Evolutionary conservation across 2,888 invertebrate genomes (phyloP), one percentile per base, ranked within the genome.

Genomic region (Cerceris ruficornis): DNA sequence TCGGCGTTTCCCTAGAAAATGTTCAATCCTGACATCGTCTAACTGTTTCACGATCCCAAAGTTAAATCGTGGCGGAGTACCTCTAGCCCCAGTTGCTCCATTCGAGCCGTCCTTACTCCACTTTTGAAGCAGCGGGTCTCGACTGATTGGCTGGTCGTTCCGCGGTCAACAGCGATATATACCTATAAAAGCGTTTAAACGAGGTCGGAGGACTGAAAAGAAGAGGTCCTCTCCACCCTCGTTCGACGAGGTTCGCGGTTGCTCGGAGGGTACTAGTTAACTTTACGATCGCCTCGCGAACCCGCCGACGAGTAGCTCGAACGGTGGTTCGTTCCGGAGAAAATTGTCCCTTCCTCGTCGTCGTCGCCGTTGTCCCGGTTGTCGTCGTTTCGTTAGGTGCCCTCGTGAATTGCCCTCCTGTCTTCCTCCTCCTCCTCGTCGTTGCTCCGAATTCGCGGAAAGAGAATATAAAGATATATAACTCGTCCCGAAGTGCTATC

Each of bases 261-360:
- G 71, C 81, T 82, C 80, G 69, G 83, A 84, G 83, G 77, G 80
- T 84, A 84, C 87, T 87, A 86, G 83, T 87, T 88, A 88, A 86
- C 75, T 90, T 88, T 88, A 90, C 85, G 88, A 88, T 69, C 61
- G 70, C 64, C 74, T 71, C 57, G 65, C 69, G 57, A 73, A 59
- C 60, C 28, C 57, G 75, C 77, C 74, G 78, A 78, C 74, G 57
- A 78, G 78, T 76, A 76, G 72, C 77, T 82, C 68, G 82, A 83
- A 60, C 73, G 64, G 84, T 82, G 77, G 14, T 15, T 52, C 46
- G 57, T 14, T 62, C 55, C 55, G 54, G 8, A 60, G 66, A 49
- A 76, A 65, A 65, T 54, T 59, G 43, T 67, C 17, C 11, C 57
- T 7, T 65, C n/a, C 17, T 55, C 49, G 11, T 13, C 46, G 41